Conservation (phyloP, 2,113 vertebrate genomes). For the Mixornis gularis region DNA sequence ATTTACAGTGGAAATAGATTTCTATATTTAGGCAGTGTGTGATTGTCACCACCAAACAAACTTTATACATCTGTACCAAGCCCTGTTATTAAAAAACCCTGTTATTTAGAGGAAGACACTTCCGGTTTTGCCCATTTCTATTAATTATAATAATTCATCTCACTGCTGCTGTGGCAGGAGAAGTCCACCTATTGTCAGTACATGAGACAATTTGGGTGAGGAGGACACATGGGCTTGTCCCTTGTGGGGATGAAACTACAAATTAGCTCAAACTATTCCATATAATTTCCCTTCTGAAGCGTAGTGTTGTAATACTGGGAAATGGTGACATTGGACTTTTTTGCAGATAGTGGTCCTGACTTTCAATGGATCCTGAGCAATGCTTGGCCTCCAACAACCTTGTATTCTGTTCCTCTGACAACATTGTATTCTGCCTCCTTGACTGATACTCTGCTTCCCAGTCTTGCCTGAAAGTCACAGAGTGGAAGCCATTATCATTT, state of each 20-base stretch:
- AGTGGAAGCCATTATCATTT: background rate
- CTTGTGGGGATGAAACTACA: background rate
- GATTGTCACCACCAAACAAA: background rate
- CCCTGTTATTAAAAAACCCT: background rate
- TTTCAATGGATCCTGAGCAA: background rate
- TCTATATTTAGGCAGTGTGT: background rate
- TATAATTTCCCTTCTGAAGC: background rate
- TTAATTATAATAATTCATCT: background rate
- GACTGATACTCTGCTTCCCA: background rate
- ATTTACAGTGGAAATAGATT: background rate
- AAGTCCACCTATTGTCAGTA: background rate
- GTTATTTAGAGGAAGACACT: background rate
- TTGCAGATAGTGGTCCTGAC: background rate
- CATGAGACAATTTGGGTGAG: background rate
- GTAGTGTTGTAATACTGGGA: background rate
- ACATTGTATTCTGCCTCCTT: background rate
- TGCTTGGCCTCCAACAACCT: background rate
- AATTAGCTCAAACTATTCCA: background rate
- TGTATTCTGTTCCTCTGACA: background rate
- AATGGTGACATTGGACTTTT: background rate
- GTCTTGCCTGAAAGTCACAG: background rate
- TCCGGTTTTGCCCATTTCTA: background rate
- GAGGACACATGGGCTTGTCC: background rate
- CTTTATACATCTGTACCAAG: background rate
- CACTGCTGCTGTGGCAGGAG: background rate